Evolutionary conservation across 2,797 vertebrate genomes (phyloP), one percentile per base, ranked within the genome.

Genomic region (Silurus lanzhouensis): DNA sequence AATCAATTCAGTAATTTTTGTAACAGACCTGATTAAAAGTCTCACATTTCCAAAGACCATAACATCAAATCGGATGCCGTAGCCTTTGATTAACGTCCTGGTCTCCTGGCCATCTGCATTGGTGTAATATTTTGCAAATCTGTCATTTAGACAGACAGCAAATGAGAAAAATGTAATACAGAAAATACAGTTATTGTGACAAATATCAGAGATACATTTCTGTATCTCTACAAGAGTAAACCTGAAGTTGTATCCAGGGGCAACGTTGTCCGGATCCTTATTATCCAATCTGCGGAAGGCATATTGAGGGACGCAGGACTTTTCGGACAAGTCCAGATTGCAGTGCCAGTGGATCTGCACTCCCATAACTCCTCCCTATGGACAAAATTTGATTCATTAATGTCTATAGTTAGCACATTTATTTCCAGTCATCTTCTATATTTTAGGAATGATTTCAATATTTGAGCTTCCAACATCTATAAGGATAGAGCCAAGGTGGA

Each of bases 261-360:
- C 95, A 22, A 96, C 92, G 83, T 88, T 94, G 64, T 93, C 95
- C 84, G 93, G 92, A 78, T 93, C 94, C 85, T 95, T 97, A 92
- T 96, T 93, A 1, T 97, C 97, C 44, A 97, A 92, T 12, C 94
- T 92, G 1, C 92, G 92, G 92, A 98, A 98, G 81, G 93, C 91
- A 86, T 97, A 97, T 0, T 85, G 89, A 27, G 96, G 97, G 4
- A 83, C 88, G 88, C 97, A 98, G 83, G 4, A 91, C 9, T 91
- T 88, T 74, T 58, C 90, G 81, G 95, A 92, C 0, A 75, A 78
- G 91, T 98, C 96, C 88, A 97, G 92, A 90, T 96, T 91, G 84
- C 97, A 98, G 83, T 98, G 93, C 96, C 97, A 98, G 31, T 95
- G 95, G 86, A 98, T 97, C 87, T 95, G 96, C 64, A 97, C 95